Base-by-base conservation (phyloP, 2,113 vertebrate genomes). In the Microtus ochrogaster region DNA sequence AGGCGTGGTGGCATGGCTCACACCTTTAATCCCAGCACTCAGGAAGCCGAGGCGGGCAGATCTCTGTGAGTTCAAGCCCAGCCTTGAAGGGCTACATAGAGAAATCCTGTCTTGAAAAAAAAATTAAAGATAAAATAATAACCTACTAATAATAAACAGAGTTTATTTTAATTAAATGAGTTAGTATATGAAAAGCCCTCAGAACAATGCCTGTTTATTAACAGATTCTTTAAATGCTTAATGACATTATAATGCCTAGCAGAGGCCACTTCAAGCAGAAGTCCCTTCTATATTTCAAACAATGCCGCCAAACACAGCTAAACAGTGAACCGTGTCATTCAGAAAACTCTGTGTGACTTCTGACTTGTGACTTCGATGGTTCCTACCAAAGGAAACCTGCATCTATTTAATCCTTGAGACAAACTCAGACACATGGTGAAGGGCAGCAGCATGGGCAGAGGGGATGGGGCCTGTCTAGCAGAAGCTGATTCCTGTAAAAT, bases 131-230 rank as follows among this genome's bases (percentile, higher is more conserved):
- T 88, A 76, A 92, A 73, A 76, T 52, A 81, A 86, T 39, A 68
- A 82, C n/a, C 82, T 89, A 84, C 47, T 30, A 90, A 72, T 76
- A 85, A 74, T 28, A 28, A 66, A 87, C 61, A 74, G 74, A 41
- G 13, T n/a, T 76, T 76, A 78, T 72, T 90, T 92, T 90, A 91
- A 97, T 92, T 85, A 96, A 97, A 85, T 63, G 21, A 94, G 14
- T 39, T 86, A 91, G 65, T 68, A 90, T 39, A 44, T 41, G 17
- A 65, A 84, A 96, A 95, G 39, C 24, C 52, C 55, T 94, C 66
- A 52, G 33, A 95, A 76, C 4, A 85, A 33, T 66, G 89, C 55
- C 63, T 94, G 89, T 21, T 63, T 92, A 89, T 47, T 92, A 65
- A 65, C 58, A 86, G 55, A 12, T 52, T 84, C 74, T 81, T 92